These are phyloP conservation scores for Crotalus helleri DNA, from an alignment of 2,113 vertebrate genomes.

Conservation along the genomic window DNA sequence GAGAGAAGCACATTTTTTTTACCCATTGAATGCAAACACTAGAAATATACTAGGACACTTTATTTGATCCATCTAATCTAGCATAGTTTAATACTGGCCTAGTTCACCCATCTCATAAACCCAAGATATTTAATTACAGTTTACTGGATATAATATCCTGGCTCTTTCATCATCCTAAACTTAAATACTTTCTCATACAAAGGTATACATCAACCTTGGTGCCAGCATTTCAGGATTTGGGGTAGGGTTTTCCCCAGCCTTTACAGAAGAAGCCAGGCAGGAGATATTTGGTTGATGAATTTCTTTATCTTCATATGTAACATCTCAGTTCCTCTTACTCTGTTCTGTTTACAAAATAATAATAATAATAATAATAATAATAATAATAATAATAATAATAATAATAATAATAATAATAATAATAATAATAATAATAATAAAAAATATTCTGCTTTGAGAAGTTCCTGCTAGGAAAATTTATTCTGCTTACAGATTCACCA, in stretches of 20 bases:
- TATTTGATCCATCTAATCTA: neutral
- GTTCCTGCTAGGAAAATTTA: neutral
- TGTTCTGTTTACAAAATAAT: neutral
- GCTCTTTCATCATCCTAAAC: neutral
- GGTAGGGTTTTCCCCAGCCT: neutral
- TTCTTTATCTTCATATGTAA: neutral
- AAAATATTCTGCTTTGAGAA: neutral
- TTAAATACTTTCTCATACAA: neutral
- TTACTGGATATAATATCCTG: neutral
- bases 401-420: too few relatives aligned
- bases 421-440: too few relatives aligned
- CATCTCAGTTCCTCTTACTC: neutral
- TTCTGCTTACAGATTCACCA: neutral
- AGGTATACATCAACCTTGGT: neutral
- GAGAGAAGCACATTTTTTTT: neutral
- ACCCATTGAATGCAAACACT: neutral
- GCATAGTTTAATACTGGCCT: neutral
- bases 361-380: too few relatives aligned
- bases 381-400: too few relatives aligned
- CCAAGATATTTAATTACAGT: neutral
- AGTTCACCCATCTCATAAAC: neutral
- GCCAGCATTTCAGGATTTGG: neutral
- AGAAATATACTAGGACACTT: neutral
- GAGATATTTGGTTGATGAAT: neutral
- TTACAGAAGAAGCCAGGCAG: neutral